Percentiles rank a stretch among this genome's conserved stretches.
These are phyloP conservation scores for Fabriciana adippe DNA, from an alignment of 2,888 invertebrate species.

Conservation along the genomic window DNA sequence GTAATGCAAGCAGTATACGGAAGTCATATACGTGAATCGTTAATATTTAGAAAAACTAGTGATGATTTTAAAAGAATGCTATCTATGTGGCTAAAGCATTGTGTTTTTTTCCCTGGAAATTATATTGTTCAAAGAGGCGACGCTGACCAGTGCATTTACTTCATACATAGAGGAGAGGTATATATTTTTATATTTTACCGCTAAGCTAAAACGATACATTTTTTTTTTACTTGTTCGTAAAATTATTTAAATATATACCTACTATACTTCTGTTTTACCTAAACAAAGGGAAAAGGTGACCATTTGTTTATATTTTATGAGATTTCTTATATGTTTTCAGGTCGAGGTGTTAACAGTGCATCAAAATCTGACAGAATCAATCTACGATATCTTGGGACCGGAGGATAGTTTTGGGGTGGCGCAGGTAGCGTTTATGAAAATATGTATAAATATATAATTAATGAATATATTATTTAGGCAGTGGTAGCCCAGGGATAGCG, in stretches of 20 bases:
- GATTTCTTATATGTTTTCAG: constrained; percentile 49
- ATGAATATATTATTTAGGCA: neutral
- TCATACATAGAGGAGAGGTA: constrained; percentile 81
- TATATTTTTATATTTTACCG: neutral
- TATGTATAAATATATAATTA: neutral
- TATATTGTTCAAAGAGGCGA: constrained; percentile 82
- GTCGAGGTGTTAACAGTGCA: constrained; percentile 81
- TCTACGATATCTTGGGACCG: constrained; percentile 76
- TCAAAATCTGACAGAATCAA: constrained; percentile 73
- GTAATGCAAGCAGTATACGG: constrained; percentile 79
- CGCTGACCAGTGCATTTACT: constrained; percentile 80
- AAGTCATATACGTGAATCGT: constrained; percentile 70
- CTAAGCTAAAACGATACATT: too few species aligned
- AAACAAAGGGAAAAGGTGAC: neutral
- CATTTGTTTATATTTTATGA: too few species aligned
- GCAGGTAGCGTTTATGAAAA: constrained; percentile 55
- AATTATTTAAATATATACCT: too few species aligned
- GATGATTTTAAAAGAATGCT: constrained; percentile 77
- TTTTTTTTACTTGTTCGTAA: too few species aligned
- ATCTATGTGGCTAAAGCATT: constrained; percentile 73
- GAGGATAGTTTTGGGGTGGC: constrained; percentile 81
- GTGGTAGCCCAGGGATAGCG: too few species aligned
- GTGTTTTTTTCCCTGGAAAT: constrained; percentile 80
- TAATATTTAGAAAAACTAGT: constrained; percentile 76
- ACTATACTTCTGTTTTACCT: constrained; percentile 2